These are phyloP conservation scores for Eupithecia vulgata DNA, from an alignment of 2,888 invertebrate genomes.

Conservation along the genomic window DNA sequence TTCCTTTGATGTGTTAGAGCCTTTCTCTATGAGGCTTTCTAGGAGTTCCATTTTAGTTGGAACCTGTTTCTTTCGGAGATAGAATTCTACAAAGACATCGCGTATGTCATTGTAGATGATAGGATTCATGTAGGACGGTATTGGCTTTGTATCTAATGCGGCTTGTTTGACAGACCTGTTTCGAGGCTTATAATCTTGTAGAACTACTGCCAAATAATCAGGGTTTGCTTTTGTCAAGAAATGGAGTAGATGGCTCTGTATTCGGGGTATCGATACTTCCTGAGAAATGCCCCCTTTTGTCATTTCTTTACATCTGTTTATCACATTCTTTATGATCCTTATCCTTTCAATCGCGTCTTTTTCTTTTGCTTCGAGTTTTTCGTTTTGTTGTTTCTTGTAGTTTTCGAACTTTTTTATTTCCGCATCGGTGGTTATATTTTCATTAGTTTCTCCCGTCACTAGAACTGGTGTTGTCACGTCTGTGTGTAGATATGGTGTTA, in stretches of 20 bases:
- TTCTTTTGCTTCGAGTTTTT: background rate
- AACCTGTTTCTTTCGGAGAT: constrained; percentile 23
- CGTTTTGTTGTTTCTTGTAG: background rate
- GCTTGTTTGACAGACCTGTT: constrained; percentile 30
- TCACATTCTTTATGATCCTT: constrained; percentile 5
- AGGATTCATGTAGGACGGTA: constrained; percentile 2
- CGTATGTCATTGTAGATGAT: constrained; percentile 29
- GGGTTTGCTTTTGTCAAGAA: constrained; percentile 16
- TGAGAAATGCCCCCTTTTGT: background rate
- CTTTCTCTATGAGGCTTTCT: constrained; percentile 10
- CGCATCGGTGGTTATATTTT: background rate
- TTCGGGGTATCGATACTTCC: background rate
- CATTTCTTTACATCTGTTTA: constrained; percentile 7
- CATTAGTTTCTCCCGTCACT: background rate
- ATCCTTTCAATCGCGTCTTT: background rate
- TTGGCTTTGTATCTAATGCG: constrained; percentile 16
- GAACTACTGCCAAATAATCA: constrained; percentile 8
- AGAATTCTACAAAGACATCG: constrained; percentile 26
- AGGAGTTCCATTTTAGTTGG: constrained; percentile 29
- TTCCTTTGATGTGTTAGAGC: background rate
- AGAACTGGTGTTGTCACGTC: background rate
- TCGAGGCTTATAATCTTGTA: background rate
- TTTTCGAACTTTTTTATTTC: background rate
- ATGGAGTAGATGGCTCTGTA: background rate
- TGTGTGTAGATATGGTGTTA: background rate